Evolutionary conservation across 2,797 vertebrate species (phyloP), one percentile per base, ranked within the genome.

Genomic region (Hydrocynus forskahlii): DNA sequence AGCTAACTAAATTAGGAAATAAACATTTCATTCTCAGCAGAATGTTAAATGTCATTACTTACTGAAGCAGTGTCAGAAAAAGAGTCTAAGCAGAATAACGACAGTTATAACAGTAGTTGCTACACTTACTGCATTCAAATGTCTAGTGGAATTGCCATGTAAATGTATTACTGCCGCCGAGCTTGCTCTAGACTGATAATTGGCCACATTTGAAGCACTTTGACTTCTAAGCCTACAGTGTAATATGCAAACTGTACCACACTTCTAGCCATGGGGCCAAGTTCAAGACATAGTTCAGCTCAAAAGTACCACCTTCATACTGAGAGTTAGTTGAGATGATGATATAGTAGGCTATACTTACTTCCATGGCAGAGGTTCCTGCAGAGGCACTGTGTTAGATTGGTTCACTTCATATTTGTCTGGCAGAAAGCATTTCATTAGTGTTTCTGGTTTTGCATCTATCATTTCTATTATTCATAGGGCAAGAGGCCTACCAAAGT

Each of bases 31-130:
- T 29, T 77, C 48, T 77, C 48, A 72, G 67, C 50, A 7, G 64
- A n/a, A n/a, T 67, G 64, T 48, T 72, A 68, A 78, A 74, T 62
- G 21, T 43, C 19, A 50, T 68, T 60, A 43, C 16, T 60, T 40
- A 52, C 40, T 40, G 25, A 45, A 38, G 29, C n/a, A 55, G 25
- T 67, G 5, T 16, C 40, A 59, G 59, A 57, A 10, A 72, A 38
- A 77, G 5, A 14, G 29, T 5, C 10, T 63, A 70, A 71, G 74
- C 16, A 74, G 21, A 43, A 74, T 12, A 48, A 66, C 29, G 19
- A 17, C 19, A 64, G 45, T 54, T 1, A 59, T 19, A 21, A 23
- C 45, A 14, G 12, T 62, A 12, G 29, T 62, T 62, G 23, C 23
- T 62, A 59, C 55, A 62, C 13, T 62, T 62, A 52, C 10, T 23